Evolutionary conservation across 1,140 invertebrate genomes (phyloP), one percentile per base, ranked within the genome.

Genomic region (Rhagoletis pomonella): DNA sequence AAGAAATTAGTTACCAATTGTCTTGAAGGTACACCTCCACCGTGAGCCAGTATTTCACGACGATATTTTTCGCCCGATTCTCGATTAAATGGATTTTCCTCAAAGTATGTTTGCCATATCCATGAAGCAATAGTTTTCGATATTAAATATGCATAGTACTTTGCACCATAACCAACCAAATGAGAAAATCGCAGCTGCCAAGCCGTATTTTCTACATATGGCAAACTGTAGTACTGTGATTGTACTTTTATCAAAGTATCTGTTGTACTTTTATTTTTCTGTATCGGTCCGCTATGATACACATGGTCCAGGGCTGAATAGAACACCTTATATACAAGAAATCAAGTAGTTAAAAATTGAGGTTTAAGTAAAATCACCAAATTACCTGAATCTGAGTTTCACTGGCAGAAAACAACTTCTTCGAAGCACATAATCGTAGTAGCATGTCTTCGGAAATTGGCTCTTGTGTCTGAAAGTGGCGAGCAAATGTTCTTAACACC

Each of bases 111-210:
- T 90, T 98, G 96, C 98, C 99, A 99, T 88, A 99, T 98, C 94
- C 96, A 96, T 47, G 97, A 97, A 0, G 99, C 98, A 62, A 99
- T 96, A 39, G 98, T 97, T 89, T 97, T 95, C 0, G 99, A 99
- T 90, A 99, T 96, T 77, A 99, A 94, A 94, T 99, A 99, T 0
- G 98, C 97, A 93, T 99, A 99, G 94, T 99, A 99, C 93, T 99
- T 99, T 0, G 98, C 98, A 55, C 99, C 99, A 93, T 99, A 99
- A 3, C 98, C 98, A 6, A 99, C 97, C 55, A 99, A 94, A 94
- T 99, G 99, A 87, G 98, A 97, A 94, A 99, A 99, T 81, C 98
- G 94, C 88, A 99, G 95, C 92, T 99, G 98, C 97, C 98, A 99
- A 12, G 98, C 98, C 19, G 98, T 99, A 93, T 97, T 96, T 87